Evolutionary conservation across 2,797 vertebrate species (phyloP), one percentile per base, ranked within the genome.

Genomic region (Clarias laeviceps): DNA sequence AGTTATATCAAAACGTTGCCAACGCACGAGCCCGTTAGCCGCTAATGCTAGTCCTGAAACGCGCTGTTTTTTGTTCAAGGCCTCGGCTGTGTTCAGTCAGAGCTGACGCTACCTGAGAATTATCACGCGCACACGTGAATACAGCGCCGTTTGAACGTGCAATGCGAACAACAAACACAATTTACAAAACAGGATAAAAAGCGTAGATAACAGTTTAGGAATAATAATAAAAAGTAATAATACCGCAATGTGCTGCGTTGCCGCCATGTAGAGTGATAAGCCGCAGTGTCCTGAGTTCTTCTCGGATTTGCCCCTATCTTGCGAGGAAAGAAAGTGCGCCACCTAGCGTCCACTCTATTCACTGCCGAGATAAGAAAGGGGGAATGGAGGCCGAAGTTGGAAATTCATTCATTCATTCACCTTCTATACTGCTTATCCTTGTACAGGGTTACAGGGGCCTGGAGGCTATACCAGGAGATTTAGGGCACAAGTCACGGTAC

Each of bases 261-360:
- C 88, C 90, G 87, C 88, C 86, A 87, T 88, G 83, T 82, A 90
- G 89, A 8, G 89, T 8, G 61, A 70, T 66, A 65, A 15, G 27
- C 22, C 62, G 69, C 86, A 66, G 79, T 37, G 82, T 82, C 72
- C 77, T 8, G 84, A 64, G 78, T 85, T 70, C 80, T 76, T 77
- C 85, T 73, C 59, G 57, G 37, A 34, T 20, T 64, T 37, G 65
- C n/a, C 64, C 22, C 2, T 78, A 24, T 3, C 62, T 29, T 0
- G 15, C 9, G 27, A 5, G 24, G 7, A 24, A 17, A 61, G 9
- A 11, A 27, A 24, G 64, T 15, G 34, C 37, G 74, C 73, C 81
- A n/a, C 65, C 85, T 83, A 82, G 7, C 9, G 81, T 0, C 40
- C n/a, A 50, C 37, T 29, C 9, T 18, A 29, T 17, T 4, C 17